A percentile compares a stretch with the other conserved stretches of the same genome.
These are phyloP conservation scores for Drosophila kurseongensis DNA, from an alignment of 1,140 invertebrate species.

Conservation along the genomic window DNA sequence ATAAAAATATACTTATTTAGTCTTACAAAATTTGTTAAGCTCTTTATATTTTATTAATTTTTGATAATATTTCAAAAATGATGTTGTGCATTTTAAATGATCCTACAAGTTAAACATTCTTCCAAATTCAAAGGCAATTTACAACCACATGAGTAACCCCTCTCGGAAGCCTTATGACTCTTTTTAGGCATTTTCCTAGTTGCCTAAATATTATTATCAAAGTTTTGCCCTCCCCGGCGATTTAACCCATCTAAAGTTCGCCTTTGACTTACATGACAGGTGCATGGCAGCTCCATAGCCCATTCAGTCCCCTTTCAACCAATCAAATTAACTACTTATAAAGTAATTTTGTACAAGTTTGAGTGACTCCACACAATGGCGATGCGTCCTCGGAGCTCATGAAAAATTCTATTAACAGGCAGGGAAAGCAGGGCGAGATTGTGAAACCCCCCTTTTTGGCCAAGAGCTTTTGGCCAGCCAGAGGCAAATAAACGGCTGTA, in stretches of 20 bases:
- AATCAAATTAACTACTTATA: conserved; percentile 83
- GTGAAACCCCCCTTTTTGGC: conserved; percentile 4
- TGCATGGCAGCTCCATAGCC: conserved; percentile 35
- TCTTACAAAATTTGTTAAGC: too few relatives aligned
- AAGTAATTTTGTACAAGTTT: conserved; percentile 77
- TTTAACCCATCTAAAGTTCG: conserved; percentile 61
- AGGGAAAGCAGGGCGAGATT: neutral
- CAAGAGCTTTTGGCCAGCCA: conserved; percentile 31
- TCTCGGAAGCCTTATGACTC: neutral
- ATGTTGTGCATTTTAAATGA: neutral
- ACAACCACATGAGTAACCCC: neutral
- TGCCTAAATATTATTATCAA: conserved; percentile 77
- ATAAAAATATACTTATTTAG: too few relatives aligned
- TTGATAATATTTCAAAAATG: neutral
- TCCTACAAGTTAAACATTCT: neutral
- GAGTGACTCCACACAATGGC: conserved; percentile 56
- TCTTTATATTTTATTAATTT: neutral
- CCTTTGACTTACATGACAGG: conserved; percentile 65
- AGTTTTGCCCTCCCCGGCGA: conserved; percentile 65
- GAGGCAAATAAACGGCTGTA: conserved; percentile 38
- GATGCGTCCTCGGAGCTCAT: conserved; percentile 70
- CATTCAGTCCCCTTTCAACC: conserved; percentile 23
- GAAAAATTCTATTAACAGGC: conserved; percentile 80
- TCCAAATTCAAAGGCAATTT: conserved; percentile 14
- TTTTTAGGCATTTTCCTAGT: conserved; percentile 23